Base-by-base conservation (phyloP, 23 tunicate species). In the Corella eumyota region DNA sequence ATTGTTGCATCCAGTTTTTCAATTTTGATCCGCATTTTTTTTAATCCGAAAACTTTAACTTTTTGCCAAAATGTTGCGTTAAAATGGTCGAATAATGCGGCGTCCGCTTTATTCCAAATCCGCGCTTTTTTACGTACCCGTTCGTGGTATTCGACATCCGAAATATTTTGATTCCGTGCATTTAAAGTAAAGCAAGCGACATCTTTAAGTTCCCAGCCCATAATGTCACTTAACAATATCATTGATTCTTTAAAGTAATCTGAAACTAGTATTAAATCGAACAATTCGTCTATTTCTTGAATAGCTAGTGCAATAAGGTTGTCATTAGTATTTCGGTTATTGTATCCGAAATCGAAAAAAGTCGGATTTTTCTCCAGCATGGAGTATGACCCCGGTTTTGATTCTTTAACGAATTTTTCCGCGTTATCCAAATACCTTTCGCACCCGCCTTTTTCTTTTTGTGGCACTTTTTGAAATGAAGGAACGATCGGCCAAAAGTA, bases 381-480 rank as follows among this genome's bases (percentile, higher is more conserved):
- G 40, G 30, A 25, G 36, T 60, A 59, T 20, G 4, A 24, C 2
- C 26, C 2, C 1, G 45, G 45, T 1, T n/a, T n/a, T 5, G 4
- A 23, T 4, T 22, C 6, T 19, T 50, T 23, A n/a, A 56, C 28
- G 24, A 32, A 56, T 35, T 56, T 53, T 3, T 36, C 4, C 15
- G 86, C 65, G 35, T 78, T 60, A 48, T 69, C 62, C 1, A 78
- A 45, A 76, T 76, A 78, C 44, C 61, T 60, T 70, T 76, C 77
- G 35, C 22, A 31, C 19, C 58, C 44, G n/a, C n/a, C n/a, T n/a
- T n/a, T n/a, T 37, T 62, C 26, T 19, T 15, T 26, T 24, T 38
- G 29, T 65, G 22, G 4, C 21, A 80, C 73, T 37, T 64, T 44
- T 26, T 32, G 32, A 35, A 80, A 80, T 4, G 78, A 47, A 11